Evolutionary conservation across 2,113 vertebrate genomes (phyloP).

Genomic region (Gymnorhina tibicen): DNA sequence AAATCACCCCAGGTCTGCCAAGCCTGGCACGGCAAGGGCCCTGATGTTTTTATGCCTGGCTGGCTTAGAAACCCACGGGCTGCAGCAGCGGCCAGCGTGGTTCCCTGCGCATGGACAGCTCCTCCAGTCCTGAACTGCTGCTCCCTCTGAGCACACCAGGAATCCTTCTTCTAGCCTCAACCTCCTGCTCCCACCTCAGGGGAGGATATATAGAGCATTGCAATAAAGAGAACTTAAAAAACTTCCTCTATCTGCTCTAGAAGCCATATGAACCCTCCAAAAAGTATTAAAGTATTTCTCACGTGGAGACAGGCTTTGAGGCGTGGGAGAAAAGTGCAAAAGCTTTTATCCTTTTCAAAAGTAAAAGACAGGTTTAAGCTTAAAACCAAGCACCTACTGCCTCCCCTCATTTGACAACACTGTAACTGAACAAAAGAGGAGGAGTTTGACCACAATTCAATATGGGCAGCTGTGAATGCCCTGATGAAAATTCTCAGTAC

Average conservation of each 20-base stretch:
- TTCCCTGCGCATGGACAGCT: background rate
- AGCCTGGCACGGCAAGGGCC: rapidly evolving
- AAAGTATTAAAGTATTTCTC: background rate
- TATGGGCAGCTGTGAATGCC: background rate
- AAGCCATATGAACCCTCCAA: background rate
- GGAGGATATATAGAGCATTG: background rate
- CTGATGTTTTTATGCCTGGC: background rate
- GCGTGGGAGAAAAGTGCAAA: rapidly evolving
- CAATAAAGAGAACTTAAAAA: background rate
- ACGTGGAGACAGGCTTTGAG: background rate
- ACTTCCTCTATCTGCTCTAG: background rate
- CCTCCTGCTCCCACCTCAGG: background rate
- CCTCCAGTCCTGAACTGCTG: background rate
- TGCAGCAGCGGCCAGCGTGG: rapidly evolving
- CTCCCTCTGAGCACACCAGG: background rate
- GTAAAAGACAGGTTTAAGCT: background rate
- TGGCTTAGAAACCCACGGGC: rapidly evolving
- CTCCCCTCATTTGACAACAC: background rate
- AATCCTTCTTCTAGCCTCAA: background rate
- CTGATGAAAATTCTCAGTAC: background rate
- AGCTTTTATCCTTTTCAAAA: background rate
- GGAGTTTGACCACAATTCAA: background rate
- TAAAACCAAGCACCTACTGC: background rate
- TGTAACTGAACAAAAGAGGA: background rate
- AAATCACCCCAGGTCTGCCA: background rate